These are phyloP conservation scores for Neolamprologus hecqui DNA, from an alignment of 2,113 vertebrate species.

Conservation along the genomic window DNA sequence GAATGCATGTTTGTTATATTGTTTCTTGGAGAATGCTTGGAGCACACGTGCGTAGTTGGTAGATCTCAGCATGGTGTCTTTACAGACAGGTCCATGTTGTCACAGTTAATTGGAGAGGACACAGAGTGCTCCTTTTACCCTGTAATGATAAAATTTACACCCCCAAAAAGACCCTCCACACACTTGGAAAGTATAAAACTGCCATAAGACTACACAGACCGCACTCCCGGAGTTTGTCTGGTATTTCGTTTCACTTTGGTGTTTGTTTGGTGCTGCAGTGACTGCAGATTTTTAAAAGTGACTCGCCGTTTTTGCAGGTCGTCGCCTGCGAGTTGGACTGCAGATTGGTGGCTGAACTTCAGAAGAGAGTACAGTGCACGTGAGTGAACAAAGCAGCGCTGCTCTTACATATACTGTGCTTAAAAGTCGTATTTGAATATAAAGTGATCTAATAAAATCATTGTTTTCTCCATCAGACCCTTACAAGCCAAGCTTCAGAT, in stretches of 20 bases:
- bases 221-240: neutral
- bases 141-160: neutral
- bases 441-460: neutral
- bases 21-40: neutral
- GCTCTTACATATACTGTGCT: neutral
- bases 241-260: neutral
- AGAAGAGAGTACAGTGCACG: slow-evolving; percentile 98
- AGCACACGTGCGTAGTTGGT: neutral
- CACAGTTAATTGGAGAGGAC: neutral
- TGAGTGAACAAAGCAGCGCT: slow-evolving; percentile 62
- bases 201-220: neutral
- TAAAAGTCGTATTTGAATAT: neutral
- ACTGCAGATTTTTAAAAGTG: neutral
- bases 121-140: neutral
- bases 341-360: slow-evolving; percentile 92
- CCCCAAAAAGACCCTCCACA: neutral
- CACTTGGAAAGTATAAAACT: neutral
- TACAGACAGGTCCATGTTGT: neutral
- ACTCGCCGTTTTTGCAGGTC: slow-evolving; percentile 62
- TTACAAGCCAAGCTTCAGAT: slow-evolving; percentile 90
- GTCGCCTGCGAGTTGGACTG: slow-evolving; percentile 95
- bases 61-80: neutral
- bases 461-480: slow-evolving; percentile 48
- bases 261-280: neutral
- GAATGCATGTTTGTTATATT: neutral